These are phyloP conservation scores for Protophormia terraenovae DNA, from an alignment of 2,888 invertebrate genomes.

Conservation along the genomic window DNA sequence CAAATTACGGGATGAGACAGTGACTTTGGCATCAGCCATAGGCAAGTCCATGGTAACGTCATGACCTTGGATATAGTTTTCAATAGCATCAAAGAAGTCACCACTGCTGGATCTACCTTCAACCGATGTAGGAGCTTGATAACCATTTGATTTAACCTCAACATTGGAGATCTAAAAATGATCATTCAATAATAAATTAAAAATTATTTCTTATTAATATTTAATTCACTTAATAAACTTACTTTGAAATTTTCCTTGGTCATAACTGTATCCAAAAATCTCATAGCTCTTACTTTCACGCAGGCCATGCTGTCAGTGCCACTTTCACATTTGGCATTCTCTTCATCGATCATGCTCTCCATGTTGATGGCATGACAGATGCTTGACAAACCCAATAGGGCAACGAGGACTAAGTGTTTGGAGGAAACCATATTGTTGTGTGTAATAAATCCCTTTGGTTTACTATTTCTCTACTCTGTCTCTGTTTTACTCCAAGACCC, in stretches of 20 bases:
- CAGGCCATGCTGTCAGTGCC: constrained; percentile 90
- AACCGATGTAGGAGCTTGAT: constrained; percentile 82
- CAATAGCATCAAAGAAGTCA: constrained; percentile 86
- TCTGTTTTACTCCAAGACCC: constrained; percentile 49
- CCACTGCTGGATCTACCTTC: constrained; percentile 83
- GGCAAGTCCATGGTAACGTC: constrained; percentile 91
- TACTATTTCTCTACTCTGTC: constrained; percentile 42
- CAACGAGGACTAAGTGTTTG: constrained; percentile 78
- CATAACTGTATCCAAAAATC: constrained; percentile 89
- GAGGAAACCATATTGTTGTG: constrained; percentile 59
- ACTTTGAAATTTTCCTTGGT: constrained; percentile 91
- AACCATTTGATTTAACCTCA: constrained; percentile 88
- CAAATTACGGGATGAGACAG: constrained; percentile 89
- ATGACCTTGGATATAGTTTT: constrained; percentile 88
- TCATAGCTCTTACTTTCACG: constrained; percentile 91
- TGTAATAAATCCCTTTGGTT: constrained; percentile 37
- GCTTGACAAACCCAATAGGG: constrained; percentile 82
- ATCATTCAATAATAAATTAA: constrained; percentile 29
- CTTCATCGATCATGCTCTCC: constrained; percentile 89
- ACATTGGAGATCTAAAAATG: constrained; percentile 87
- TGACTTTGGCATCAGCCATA: constrained; percentile 87
- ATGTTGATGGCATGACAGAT: constrained; percentile 80
- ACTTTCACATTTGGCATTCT: constrained; percentile 88
- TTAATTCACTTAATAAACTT: constrained; percentile 72
- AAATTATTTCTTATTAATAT: neutral